Percentiles rank a stretch among this genome's conserved stretches.
Evolutionary conservation across 2,113 vertebrate genomes (phyloP).

Genomic region (Cygnus atratus): DNA sequence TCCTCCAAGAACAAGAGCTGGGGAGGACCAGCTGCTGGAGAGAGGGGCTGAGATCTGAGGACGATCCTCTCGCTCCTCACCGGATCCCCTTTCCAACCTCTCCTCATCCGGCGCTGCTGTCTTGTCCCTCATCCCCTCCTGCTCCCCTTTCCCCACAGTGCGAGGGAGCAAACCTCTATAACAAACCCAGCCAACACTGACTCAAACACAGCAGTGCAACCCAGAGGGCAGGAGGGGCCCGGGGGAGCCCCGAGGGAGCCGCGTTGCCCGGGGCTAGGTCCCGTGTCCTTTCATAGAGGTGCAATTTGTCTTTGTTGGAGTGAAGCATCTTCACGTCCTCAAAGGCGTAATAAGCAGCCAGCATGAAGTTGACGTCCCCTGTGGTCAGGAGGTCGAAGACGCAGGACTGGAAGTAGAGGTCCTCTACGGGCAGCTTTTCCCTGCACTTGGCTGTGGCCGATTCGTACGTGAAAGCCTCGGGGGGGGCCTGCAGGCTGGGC

Average conservation of each 20-base stretch:
- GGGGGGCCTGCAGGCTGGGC: neutral
- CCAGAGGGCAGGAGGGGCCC: neutral
- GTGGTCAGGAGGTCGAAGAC: conserved; percentile 96
- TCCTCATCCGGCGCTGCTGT: neutral
- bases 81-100: neutral
- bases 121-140: neutral
- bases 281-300: conserved; percentile 87
- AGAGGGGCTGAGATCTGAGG: neutral
- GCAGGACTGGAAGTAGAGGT: conserved; percentile 96
- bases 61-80: neutral
- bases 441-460: conserved; percentile 89
- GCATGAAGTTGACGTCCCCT: conserved; percentile 94
- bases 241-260: neutral
- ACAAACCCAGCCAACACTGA: conserved; percentile 69
- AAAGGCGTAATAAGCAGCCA: conserved; percentile 96
- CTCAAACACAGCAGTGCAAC: conserved; percentile 71
- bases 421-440: conserved; percentile 93
- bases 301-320: conserved; percentile 91
- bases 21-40: neutral
- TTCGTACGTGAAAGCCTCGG: conserved; percentile 83
- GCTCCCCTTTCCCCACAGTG: neutral
- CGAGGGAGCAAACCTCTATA: conserved; percentile 64
- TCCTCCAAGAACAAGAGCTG: neutral
- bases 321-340: conserved; percentile 96
- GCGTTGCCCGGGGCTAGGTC: conserved; percentile 51